phyloP scores from a whole-genome alignment of 2,113 vertebrate species.

The Natator depressus region DNA sequence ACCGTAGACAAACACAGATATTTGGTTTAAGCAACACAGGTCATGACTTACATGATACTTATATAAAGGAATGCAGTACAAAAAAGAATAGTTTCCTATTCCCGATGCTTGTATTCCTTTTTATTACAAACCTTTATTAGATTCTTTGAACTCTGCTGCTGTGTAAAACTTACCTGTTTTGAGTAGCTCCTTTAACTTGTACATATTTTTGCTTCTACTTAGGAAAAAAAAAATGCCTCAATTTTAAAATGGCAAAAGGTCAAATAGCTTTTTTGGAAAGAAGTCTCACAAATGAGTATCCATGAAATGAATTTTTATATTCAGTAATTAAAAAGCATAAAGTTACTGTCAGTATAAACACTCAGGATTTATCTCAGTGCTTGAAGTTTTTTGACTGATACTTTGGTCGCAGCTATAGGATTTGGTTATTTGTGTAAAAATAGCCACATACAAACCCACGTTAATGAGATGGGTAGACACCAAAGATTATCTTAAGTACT shows the following conservation, averaged over 20 bases:
- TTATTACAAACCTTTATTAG: background rate
- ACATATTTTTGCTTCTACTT: too few species aligned
- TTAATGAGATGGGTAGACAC: background rate
- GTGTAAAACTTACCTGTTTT: background rate
- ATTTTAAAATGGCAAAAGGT: background rate
- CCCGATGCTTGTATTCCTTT: accelerated
- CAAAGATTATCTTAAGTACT: background rate
- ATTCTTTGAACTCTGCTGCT: background rate
- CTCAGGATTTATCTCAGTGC: background rate
- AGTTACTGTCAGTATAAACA: background rate
- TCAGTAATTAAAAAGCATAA: background rate
- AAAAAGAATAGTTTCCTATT: background rate
- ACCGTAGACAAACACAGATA: background rate
- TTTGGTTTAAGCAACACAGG: background rate
- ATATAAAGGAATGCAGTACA: background rate
- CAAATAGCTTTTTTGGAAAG: background rate
- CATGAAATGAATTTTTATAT: background rate
- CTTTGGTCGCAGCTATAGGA: background rate
- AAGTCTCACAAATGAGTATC: background rate
- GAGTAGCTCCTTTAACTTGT: background rate
- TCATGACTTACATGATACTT: background rate
- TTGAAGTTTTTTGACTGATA: background rate
- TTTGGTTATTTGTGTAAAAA: background rate
- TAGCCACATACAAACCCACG: background rate
- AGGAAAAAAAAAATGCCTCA: too few species aligned